A percentile compares a stretch with the other conserved stretches of the same genome.
Conservation (phyloP, 2,888 invertebrate species). For the Stenolophus ochropezus region DNA sequence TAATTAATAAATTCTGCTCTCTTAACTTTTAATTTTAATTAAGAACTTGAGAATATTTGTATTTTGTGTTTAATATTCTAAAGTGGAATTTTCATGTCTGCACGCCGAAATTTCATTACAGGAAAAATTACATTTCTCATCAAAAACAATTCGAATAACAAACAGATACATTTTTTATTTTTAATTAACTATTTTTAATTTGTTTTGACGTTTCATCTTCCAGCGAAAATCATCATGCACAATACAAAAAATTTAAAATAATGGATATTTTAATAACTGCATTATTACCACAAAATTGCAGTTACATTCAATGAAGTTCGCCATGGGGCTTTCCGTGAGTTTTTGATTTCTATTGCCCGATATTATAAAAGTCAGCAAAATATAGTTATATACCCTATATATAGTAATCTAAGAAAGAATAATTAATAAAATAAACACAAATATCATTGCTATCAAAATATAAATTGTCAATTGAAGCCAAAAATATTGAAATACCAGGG, state of each 20-base stretch:
- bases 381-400: too few species aligned
- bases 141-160: slow-evolving; percentile 35
- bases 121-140: slow-evolving; percentile 45
- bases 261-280: too few species aligned
- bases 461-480: too few species aligned
- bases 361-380: too few species aligned
- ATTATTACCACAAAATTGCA: too few species aligned
- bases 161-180: slow-evolving; percentile 25
- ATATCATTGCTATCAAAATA: too few species aligned
- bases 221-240: neutral
- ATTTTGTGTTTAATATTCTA: slow-evolving; percentile 54
- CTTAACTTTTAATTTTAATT: slow-evolving; percentile 63
- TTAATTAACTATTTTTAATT: slow-evolving; percentile 19
- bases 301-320: too few species aligned
- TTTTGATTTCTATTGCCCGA: too few species aligned
- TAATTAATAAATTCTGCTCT: slow-evolving; percentile 66
- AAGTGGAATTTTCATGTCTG: slow-evolving; percentile 49
- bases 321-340: too few species aligned
- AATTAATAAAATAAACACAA: too few species aligned
- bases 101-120: slow-evolving; percentile 32
- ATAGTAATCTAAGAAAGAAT: too few species aligned
- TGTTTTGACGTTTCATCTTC: neutral
- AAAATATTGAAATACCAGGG: too few species aligned
- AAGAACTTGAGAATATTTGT: slow-evolving; percentile 60
- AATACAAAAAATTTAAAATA: neutral